Evolutionary conservation across 2,113 vertebrate species (phyloP).

Genomic region (Tapirus terrestris): DNA sequence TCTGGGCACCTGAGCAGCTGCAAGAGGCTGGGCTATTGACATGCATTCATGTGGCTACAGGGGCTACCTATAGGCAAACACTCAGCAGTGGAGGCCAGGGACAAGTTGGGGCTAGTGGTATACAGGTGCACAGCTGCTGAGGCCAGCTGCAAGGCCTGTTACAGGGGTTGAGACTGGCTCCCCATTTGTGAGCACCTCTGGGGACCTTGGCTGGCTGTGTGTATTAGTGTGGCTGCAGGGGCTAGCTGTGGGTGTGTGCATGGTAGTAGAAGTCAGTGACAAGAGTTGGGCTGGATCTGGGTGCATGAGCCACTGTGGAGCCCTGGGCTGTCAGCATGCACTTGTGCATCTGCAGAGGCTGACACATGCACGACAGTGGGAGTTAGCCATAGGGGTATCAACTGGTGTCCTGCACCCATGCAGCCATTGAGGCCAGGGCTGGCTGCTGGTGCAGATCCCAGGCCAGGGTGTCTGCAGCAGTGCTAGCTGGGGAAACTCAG

Average conservation of each 20-base stretch:
- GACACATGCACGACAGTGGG: too few relatives aligned
- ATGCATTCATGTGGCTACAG: background rate
- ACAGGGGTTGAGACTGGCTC: background rate
- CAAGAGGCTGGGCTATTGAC: background rate
- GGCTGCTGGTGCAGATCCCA: too few relatives aligned
- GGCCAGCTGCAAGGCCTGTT: background rate
- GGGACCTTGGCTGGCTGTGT: background rate
- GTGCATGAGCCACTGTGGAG: background rate
- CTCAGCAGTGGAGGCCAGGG: too few relatives aligned
- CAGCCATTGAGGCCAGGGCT: background rate
- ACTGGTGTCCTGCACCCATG: background rate
- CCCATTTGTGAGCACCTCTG: background rate
- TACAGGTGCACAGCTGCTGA: background rate
- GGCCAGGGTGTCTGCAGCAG: background rate
- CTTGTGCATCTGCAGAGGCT: background rate
- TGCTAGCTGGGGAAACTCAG: background rate
- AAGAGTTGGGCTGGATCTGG: background rate
- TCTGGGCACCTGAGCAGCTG: background rate
- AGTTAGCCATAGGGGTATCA: too few relatives aligned
- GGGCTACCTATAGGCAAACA: background rate
- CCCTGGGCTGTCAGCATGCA: background rate
- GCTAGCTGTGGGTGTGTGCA: background rate
- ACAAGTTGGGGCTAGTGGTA: background rate
- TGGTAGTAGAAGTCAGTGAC: background rate
- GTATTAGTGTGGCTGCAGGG: background rate